Conservation (phyloP, 2,888 invertebrate species). For the Brachyopa scutellaris region DNA sequence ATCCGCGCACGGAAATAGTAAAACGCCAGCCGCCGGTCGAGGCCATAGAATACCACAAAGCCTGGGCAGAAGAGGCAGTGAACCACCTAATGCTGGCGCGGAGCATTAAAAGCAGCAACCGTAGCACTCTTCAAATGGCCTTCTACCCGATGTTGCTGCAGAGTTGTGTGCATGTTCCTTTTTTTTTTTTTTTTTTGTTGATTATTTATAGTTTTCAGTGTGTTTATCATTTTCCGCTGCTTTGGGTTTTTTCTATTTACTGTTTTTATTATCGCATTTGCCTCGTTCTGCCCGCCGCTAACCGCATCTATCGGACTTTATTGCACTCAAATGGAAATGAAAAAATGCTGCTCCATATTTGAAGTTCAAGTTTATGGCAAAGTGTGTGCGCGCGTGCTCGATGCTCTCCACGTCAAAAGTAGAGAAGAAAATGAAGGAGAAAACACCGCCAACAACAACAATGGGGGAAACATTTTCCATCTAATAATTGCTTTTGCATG, state of each 20-base stretch:
- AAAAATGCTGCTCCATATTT: slow-evolving; percentile 54
- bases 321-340: slow-evolving; percentile 52
- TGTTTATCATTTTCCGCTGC: slow-evolving; percentile 54
- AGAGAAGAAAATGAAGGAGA: slow-evolving; percentile 5
- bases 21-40: slow-evolving; percentile 41
- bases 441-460: slow-evolving; percentile 4
- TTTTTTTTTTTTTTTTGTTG: slow-evolving; percentile 4
- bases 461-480: slow-evolving; percentile 23
- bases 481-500: slow-evolving; percentile 46
- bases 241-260: slow-evolving; percentile 29
- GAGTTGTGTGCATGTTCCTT: background rate
- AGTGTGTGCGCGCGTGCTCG: slow-evolving; percentile 18
- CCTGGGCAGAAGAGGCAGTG: background rate
- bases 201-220: slow-evolving; percentile 50
- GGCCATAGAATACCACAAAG: slow-evolving; percentile 16
- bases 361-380: slow-evolving; percentile 68
- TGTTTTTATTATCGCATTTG: slow-evolving; percentile 45
- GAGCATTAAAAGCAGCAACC: slow-evolving; percentile 7
- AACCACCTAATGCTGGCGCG: background rate
- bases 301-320: slow-evolving; percentile 11
- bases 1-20: slow-evolving; percentile 69
- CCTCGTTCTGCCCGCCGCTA: background rate
- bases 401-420: background rate
- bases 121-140: slow-evolving; percentile 16
- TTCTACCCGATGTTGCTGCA: no score